A percentile compares a stretch with the other conserved stretches of the same genome.
These are phyloP conservation scores for Seira sanloemensis DNA, from an alignment of 2,888 invertebrate genomes.

Conservation along the genomic window DNA sequence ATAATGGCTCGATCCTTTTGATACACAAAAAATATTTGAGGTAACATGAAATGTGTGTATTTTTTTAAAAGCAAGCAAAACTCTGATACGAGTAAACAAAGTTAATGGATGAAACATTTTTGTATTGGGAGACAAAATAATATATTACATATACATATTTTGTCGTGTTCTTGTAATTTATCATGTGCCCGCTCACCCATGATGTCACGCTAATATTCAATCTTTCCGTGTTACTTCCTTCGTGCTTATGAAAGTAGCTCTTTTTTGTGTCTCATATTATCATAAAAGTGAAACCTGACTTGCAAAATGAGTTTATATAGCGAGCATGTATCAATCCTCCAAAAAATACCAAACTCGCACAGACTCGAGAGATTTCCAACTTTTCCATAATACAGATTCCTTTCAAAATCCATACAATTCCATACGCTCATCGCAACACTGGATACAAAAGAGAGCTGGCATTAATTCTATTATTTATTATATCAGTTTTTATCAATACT, in stretches of 20 bases:
- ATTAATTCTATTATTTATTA: no score
- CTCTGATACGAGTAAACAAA: conserved; percentile 27
- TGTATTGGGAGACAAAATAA: conserved; percentile 28
- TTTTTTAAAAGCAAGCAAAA: neutral
- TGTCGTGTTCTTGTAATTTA: conserved; percentile 56
- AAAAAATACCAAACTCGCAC: no score
- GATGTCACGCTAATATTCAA: conserved; percentile 57
- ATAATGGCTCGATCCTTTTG: neutral
- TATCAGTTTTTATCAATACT: no score
- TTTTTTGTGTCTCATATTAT: neutral
- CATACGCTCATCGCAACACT: no score
- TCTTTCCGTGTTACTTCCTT: conserved; percentile 27
- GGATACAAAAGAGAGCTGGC: no score
- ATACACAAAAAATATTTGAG: neutral
- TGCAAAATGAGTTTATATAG: neutral
- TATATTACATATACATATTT: no score
- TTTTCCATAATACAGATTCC: no score
- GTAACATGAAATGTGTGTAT: neutral
- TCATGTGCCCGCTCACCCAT: conserved; percentile 38
- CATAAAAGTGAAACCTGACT: neutral
- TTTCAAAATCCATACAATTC: no score
- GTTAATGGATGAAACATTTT: conserved; percentile 47
- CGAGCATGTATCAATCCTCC: neutral
- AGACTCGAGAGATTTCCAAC: no score
- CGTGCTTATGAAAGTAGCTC: neutral